Evolutionary conservation across 2,797 vertebrate species (phyloP), one percentile per base, ranked within the genome.

Genomic region (Gymnocypris eckloni): DNA sequence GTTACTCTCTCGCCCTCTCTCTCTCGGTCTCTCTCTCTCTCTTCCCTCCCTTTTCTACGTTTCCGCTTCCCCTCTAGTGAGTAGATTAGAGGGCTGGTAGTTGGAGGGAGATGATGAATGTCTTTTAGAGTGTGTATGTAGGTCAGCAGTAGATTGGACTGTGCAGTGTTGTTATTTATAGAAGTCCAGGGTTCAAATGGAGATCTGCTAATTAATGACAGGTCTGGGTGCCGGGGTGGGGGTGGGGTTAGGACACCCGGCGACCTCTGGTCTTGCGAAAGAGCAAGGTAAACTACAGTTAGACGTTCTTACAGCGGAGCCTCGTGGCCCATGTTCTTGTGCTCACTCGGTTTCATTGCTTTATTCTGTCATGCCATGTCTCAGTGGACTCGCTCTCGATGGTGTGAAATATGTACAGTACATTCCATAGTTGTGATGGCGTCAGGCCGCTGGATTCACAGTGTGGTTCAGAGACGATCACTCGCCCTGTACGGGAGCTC

Each of bases 51-150:
- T 85, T 72, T 79, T 88, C 69, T 75, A 77, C 81, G 45, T 81
- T 76, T 89, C 59, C 84, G 54, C 75, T 66, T 77, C 61, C 76
- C 86, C 93, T 89, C 92, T 93, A 91, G 91, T 90, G 64, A 92
- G 92, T 92, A 90, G 93, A 94, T 95, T 92, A 94, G 92, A 81
- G 92, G 92, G 89, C 89, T 93, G 92, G 91, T 94, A 92, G 91
- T 93, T 92, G 91, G 90, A 91, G 92, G 92, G 93, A 91, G 90
- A 91, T 89, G 90, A 92, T 91, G 90, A 89, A 93, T 92, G 92
- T 88, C 88, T 93, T 88, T 89, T 83, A 84, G 85, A 86, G 80
- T 79, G 83, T 87, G 82, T 81, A 90, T 90, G 84, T 89, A 88
- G 91, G 90, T 87, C 71, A 80, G 90, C 91, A 85, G 89, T 91